Evolutionary conservation across 2,888 invertebrate species (phyloP).

Genomic region (Busseola fusca): DNA sequence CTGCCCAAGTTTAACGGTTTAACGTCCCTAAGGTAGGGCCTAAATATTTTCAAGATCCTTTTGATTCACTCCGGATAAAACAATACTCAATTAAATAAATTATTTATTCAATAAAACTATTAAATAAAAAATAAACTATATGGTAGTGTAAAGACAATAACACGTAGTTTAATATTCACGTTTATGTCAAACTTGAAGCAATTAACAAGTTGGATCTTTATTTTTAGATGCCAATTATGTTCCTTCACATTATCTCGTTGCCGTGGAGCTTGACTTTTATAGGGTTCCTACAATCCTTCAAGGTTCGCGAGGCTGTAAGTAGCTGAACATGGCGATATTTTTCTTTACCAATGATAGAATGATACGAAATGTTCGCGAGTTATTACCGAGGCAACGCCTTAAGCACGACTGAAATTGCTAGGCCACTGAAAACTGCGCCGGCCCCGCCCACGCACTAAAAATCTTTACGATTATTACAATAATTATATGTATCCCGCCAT

Average conservation of each 20-base stretch:
- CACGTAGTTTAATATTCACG: constrained; percentile 6
- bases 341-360: constrained; percentile 42
- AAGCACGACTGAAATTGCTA: constrained; percentile 58
- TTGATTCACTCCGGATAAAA: constrained; percentile 4
- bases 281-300: constrained; percentile 15
- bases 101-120: constrained; percentile 24
- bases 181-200: constrained; percentile 30
- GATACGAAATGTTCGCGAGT: constrained; percentile 42
- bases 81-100: constrained; percentile 2
- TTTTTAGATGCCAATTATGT: constrained; percentile 56
- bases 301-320: constrained; percentile 22
- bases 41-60: constrained; percentile 3
- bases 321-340: constrained; percentile 37
- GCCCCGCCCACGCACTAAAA: constrained; percentile 61
- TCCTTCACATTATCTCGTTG: constrained; percentile 40
- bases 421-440: constrained; percentile 48
- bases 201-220: constrained; percentile 36
- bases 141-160: too few relatives aligned
- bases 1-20: constrained; percentile 27
- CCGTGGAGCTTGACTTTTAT: constrained; percentile 48
- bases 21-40: constrained; percentile 5
- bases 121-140: neutral
- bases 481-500: constrained; percentile 59
- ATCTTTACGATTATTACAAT: constrained; percentile 66
- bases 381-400: constrained; percentile 47